A percentile compares a stretch with the other conserved stretches of the same genome.
Evolutionary conservation across 2,797 vertebrate genomes (phyloP).

Genomic region (Sarcoramphus papa): DNA sequence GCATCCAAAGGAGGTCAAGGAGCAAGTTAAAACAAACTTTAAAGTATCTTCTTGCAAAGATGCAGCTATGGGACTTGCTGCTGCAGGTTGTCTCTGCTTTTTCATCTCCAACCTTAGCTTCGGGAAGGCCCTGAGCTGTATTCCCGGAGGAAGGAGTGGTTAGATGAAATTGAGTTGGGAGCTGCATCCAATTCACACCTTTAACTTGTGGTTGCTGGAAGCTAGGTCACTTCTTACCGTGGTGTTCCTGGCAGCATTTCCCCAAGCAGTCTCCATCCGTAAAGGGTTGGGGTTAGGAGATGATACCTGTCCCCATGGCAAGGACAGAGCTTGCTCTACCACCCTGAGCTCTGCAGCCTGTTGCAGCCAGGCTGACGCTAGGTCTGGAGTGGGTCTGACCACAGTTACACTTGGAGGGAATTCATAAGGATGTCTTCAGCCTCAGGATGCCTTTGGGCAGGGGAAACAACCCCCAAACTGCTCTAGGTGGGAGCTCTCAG

Average conservation of each 20-base stretch:
- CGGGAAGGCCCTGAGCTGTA: background rate
- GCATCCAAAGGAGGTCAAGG: background rate
- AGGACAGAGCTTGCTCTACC: background rate
- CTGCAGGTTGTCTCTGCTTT: background rate
- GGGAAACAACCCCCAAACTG: background rate
- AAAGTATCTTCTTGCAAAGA: background rate
- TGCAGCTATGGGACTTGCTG: background rate
- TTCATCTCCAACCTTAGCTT: background rate
- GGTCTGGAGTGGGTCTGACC: background rate
- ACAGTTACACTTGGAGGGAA: background rate
- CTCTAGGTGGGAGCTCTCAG: background rate
- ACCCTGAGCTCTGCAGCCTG: background rate
- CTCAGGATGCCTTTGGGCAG: background rate
- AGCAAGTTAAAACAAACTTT: background rate
- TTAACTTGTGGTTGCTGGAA: background rate
- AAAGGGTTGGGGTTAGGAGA: background rate
- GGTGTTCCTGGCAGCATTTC: background rate
- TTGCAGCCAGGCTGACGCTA: background rate
- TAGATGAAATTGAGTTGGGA: background rate
- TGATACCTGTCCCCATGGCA: rapidly evolving
- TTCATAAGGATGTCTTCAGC: background rate
- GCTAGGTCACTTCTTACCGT: background rate
- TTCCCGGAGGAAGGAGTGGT: background rate
- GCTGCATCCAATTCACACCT: background rate
- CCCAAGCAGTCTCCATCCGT: background rate